Evolutionary conservation across 2,888 invertebrate genomes (phyloP).

Genomic region (Ichneumoninae sp.): DNA sequence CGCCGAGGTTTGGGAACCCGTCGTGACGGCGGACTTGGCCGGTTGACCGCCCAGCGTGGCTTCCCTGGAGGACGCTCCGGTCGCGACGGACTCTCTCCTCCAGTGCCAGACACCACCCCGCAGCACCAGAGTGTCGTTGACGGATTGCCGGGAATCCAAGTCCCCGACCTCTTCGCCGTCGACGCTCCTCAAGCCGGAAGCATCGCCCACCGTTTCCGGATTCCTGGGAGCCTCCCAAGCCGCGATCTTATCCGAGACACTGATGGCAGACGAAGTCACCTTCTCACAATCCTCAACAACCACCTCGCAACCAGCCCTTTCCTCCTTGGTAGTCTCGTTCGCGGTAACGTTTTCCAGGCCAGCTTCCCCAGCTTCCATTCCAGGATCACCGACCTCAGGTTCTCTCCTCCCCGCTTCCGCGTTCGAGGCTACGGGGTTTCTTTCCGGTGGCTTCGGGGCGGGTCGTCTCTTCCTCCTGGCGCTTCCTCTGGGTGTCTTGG

Average conservation of each 20-base stretch:
- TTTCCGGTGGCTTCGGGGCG: slow-evolving; percentile 86
- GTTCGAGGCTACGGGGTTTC: slow-evolving; percentile 35
- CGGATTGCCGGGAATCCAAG: slow-evolving; percentile 62
- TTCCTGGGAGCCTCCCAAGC: background rate
- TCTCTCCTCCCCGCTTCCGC: background rate
- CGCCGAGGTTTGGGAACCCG: slow-evolving; percentile 71
- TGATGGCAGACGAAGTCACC: background rate
- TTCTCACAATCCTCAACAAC: background rate
- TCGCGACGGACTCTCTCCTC: slow-evolving; percentile 69
- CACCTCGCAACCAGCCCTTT: background rate
- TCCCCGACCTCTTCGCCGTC: slow-evolving; percentile 47
- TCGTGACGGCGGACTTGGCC: slow-evolving; percentile 55
- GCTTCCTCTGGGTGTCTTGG: slow-evolving; percentile 63
- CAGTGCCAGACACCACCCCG: slow-evolving; percentile 79
- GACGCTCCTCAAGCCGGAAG: background rate
- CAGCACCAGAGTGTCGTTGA: slow-evolving; percentile 81
- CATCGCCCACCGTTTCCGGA: background rate
- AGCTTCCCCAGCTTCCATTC: background rate
- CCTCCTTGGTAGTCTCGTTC: background rate
- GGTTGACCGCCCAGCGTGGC: slow-evolving; percentile 40
- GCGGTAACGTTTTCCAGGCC: background rate
- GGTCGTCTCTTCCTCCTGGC: slow-evolving; percentile 85
- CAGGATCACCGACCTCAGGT: slow-evolving; percentile 4
- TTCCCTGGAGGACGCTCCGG: background rate
- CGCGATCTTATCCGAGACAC: background rate